Evolutionary conservation across 2,113 vertebrate genomes (phyloP), one percentile per base, ranked within the genome.

Genomic region (Scomber colias): DNA sequence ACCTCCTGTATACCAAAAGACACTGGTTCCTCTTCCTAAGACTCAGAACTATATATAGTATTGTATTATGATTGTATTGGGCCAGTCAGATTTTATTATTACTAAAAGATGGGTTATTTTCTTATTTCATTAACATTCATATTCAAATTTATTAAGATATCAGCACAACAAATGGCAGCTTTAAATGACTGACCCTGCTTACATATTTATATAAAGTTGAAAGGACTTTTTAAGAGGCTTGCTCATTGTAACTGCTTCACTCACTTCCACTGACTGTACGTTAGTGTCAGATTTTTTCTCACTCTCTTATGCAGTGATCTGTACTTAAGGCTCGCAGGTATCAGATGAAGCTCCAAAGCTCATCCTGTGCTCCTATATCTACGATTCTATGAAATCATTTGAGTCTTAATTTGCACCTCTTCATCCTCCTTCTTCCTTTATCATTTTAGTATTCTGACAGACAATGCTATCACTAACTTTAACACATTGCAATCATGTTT

Each of bases 351-450:
- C 44, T 50, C 31, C 10, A 50, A 48, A 54, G 56, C 54, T 71
- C 70, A 63, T 0, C 12, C 60, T 71, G 71, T 50, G 46, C 66
- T 71, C 71, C 77, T 75, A 44, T 15, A 57, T 57, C 51, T 46
- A 21, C 35, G 66, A 31, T 46, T 57, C 51, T 46, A 21, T 27
- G 66, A 31, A 46, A 73, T 61, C 54, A 51, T 57, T 19, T 64
- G 48, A 50, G 16, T 55, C 46, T 3, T 67, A 44, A 62, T 66
- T 71, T 53, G 66, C 40, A 19, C 13, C 16, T 71, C 19, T 10
- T 48, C 15, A 9, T 40, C 35, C 55, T 31, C 24, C 27, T 35
- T 15, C 44, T 27, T 54, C 14, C 3, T 46, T 14, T 49, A 2
- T 56, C 3, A 19, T 57, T 44, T 66, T 11, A 2, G 6, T 27